Percentiles rank a stretch among this genome's conserved stretches.
These are phyloP conservation scores for Neogobius melanostomus DNA, from an alignment of 2,113 vertebrate species.

Conservation along the genomic window DNA sequence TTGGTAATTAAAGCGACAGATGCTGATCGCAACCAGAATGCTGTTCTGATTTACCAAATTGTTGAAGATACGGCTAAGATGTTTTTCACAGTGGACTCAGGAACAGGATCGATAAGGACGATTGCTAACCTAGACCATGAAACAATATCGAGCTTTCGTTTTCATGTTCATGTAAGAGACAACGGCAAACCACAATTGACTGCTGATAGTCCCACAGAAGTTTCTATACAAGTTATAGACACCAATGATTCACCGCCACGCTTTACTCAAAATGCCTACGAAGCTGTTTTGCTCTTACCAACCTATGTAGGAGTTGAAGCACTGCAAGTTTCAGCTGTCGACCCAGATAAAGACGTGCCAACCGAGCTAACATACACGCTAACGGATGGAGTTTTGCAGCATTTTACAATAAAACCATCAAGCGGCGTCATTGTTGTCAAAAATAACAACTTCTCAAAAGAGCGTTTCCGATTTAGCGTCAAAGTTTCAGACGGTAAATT, in stretches of 20 bases:
- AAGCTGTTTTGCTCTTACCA: constrained; percentile 88
- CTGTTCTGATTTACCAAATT: constrained; percentile 92
- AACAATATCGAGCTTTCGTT: constrained; percentile 85
- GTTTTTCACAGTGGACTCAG: constrained; percentile 93
- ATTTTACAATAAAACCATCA: constrained; percentile 85
- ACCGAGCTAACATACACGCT: constrained; percentile 87
- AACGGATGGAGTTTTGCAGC: constrained; percentile 83
- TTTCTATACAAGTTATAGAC: constrained; percentile 90
- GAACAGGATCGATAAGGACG: constrained; percentile 93
- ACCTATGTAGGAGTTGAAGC: constrained; percentile 92
- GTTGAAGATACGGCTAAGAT: constrained; percentile 92
- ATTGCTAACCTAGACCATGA: constrained; percentile 93
- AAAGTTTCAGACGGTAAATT: constrained; percentile 95
- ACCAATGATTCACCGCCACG: constrained; percentile 93
- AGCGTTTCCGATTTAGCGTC: constrained; percentile 87
- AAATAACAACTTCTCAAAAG: constrained; percentile 89
- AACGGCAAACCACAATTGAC: constrained; percentile 90
- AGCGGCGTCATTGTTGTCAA: constrained; percentile 88
- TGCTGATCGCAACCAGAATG: constrained; percentile 92
- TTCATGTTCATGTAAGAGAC: constrained; percentile 93
- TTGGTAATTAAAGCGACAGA: constrained; percentile 90
- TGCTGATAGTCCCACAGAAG: constrained; percentile 89
- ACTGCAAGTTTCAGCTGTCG: constrained; percentile 86
- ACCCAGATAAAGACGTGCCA: constrained; percentile 88
- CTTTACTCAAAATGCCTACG: constrained; percentile 88